Conservation (phyloP, 2,888 invertebrate species). For the Macrosiphum euphorbiae region DNA sequence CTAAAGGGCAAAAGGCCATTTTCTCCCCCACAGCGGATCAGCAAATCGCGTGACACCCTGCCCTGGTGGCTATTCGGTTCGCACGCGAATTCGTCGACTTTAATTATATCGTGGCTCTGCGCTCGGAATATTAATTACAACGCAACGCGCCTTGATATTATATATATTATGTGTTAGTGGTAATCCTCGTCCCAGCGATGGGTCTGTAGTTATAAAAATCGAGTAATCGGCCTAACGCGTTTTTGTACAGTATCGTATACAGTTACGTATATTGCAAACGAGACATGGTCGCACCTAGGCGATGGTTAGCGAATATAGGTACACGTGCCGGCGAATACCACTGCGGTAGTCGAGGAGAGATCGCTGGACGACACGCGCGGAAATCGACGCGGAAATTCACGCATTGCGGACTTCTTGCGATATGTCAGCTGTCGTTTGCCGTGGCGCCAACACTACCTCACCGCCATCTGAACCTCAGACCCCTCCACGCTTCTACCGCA, state of each 20-base stretch:
- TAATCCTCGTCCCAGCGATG: neutral
- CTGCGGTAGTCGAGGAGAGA: neutral
- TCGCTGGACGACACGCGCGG: neutral
- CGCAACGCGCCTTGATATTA: neutral
- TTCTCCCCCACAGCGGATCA: conserved; percentile 29
- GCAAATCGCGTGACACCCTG: conserved; percentile 53
- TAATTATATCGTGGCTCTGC: conserved; percentile 23
- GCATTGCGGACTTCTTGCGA: neutral
- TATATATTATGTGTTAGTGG: neutral
- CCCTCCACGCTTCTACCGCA: neutral
- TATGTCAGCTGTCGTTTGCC: neutral
- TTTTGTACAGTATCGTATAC: neutral
- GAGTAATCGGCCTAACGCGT: neutral
- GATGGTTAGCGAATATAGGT: neutral
- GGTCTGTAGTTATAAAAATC: neutral
- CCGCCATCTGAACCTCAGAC: neutral
- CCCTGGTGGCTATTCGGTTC: neutral
- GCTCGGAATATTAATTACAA: conserved; percentile 43
- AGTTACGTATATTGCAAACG: neutral
- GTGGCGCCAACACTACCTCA: neutral
- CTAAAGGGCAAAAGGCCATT: conserved; percentile 56
- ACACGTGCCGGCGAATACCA: neutral
- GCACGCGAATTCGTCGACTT: conserved; percentile 44
- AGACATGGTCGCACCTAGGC: neutral
- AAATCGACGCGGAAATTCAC: neutral